Conservation (phyloP, 2,113 vertebrate genomes). For the Porphyrio hochstetteri region DNA sequence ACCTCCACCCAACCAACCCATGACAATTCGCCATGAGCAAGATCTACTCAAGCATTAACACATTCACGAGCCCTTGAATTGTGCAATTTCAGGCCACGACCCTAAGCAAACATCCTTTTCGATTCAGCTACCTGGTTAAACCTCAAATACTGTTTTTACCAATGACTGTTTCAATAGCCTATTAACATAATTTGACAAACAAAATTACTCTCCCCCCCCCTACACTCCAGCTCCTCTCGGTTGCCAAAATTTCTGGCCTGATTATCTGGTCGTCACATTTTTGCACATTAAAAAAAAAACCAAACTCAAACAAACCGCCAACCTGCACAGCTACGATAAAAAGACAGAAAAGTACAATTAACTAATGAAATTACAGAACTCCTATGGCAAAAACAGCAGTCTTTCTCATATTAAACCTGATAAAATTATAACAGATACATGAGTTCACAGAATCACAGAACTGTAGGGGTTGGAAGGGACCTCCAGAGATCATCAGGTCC, state of each 20-base stretch:
- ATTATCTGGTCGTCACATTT: background rate
- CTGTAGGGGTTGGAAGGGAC: no score
- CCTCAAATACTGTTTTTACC: background rate
- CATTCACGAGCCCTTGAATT: background rate
- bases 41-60: background rate
- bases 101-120: background rate
- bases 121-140: background rate
- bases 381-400: accelerated
- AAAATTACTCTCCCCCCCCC: background rate
- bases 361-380: background rate
- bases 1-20: background rate
- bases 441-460: no score
- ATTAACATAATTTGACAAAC: background rate
- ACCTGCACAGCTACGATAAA: accelerated
- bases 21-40: accelerated
- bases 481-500: no score
- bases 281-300: background rate
- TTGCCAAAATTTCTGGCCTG: background rate
- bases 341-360: background rate
- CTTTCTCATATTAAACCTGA: background rate
- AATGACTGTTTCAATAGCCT: background rate
- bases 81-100: background rate
- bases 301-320: background rate
- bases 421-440: background rate
- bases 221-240: background rate